Conservation (phyloP, 2,113 vertebrate genomes). For the Mus musculus region GRCm39 chr9:67735501-67736000, state of each 20-base stretch:
- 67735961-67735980: conserved; percentile 25
- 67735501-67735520: not conserved
- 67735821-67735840: not conserved
- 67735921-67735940: not conserved
- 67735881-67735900: not conserved
- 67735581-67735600: not conserved
- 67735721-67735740: conserved; percentile 32
- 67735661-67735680: conserved; percentile 55
- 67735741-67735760: not conserved
- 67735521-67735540: not conserved
- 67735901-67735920: not conserved
- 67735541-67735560: not conserved
- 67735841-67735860: not conserved
- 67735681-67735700: not conserved
- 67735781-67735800: not conserved
- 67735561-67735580: too few species aligned
- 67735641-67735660: conserved; percentile 33
- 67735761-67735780: conserved; percentile 15
- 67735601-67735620: not conserved
- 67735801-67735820: not conserved
- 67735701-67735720: not conserved
- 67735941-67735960: not conserved
- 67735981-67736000: not conserved
- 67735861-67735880: not conserved
- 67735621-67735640: not conserved